Conservation (phyloP, 2,113 vertebrate species). For the Myanophis thanlyinensis region DNA sequence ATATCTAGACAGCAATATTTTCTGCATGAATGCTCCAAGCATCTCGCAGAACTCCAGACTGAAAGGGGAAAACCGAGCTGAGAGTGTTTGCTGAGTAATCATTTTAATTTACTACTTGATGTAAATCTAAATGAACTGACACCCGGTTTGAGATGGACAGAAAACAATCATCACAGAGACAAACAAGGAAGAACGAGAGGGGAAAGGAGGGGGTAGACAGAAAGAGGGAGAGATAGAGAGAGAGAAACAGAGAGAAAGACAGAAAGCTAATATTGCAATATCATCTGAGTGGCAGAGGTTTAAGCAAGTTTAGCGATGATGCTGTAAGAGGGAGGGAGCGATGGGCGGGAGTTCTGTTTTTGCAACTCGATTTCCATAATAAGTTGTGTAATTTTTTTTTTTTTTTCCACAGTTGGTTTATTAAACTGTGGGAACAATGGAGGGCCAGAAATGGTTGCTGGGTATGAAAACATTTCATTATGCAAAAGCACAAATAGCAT, state of each 20-base stretch:
- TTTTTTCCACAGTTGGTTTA: constrained; percentile 73
- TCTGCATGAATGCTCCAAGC: constrained; percentile 86
- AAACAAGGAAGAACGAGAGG: background rate
- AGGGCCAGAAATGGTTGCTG: constrained; percentile 58
- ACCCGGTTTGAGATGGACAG: constrained; percentile 84
- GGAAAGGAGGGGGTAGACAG: constrained; percentile 11
- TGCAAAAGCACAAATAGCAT: constrained; percentile 59
- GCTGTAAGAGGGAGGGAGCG: constrained; percentile 55
- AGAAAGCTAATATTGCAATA: constrained; percentile 64
- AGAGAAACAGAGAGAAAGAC: background rate
- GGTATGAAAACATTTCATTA: constrained; percentile 38
- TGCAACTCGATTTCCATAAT: constrained; percentile 77
- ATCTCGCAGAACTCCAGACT: constrained; percentile 79
- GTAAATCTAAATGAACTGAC: constrained; percentile 99
- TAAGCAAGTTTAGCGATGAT: constrained; percentile 66
- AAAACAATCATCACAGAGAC: constrained; percentile 78
- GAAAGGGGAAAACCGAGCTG: constrained; percentile 80
- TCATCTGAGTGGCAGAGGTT: constrained; percentile 67
- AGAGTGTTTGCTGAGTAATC: constrained; percentile 91
- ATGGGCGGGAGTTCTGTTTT: constrained; percentile 56
- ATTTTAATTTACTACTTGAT: constrained; percentile 98
- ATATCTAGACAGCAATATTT: constrained; percentile 96
- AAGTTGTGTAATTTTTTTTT: constrained; percentile 76
- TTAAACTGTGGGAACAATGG: constrained; percentile 72
- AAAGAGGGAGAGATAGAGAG: background rate